These are phyloP conservation scores for Nebria salina DNA, from an alignment of 2,888 invertebrate genomes.

Conservation along the genomic window DNA sequence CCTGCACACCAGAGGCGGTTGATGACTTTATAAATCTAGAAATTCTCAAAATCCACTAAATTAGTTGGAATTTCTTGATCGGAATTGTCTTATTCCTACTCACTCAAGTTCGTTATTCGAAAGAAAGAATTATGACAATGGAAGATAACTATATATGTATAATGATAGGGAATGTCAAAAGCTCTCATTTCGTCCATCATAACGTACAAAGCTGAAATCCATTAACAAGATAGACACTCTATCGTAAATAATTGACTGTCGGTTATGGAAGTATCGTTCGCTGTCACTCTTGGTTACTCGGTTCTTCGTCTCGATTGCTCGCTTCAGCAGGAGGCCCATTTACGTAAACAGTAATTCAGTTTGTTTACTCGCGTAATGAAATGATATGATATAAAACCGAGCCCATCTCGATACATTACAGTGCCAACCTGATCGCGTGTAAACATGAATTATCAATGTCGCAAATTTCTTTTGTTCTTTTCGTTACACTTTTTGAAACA, in stretches of 20 bases:
- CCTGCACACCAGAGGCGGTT: no score
- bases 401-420: not conserved
- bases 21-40: no score
- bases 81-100: not conserved
- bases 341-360: conserved; percentile 34
- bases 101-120: not conserved
- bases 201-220: conserved; percentile 21
- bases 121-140: not conserved
- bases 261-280: conserved; percentile 10
- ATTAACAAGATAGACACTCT: conserved; percentile 20
- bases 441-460: conserved; percentile 1
- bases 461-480: not conserved
- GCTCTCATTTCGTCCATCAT: not conserved
- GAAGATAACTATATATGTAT: not conserved
- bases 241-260: conserved; percentile 39
- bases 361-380: conserved; percentile 21
- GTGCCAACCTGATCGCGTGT: not conserved
- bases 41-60: no score
- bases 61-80: no score
- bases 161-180: not conserved
- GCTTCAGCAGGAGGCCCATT: conserved; percentile 27
- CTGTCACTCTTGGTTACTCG: not conserved
- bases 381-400: conserved; percentile 20
- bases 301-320: not conserved
- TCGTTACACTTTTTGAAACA: no score